Evolutionary conservation across 2,888 invertebrate species (phyloP), one percentile per base, ranked within the genome.

Genomic region (Pammene fasciana): DNA sequence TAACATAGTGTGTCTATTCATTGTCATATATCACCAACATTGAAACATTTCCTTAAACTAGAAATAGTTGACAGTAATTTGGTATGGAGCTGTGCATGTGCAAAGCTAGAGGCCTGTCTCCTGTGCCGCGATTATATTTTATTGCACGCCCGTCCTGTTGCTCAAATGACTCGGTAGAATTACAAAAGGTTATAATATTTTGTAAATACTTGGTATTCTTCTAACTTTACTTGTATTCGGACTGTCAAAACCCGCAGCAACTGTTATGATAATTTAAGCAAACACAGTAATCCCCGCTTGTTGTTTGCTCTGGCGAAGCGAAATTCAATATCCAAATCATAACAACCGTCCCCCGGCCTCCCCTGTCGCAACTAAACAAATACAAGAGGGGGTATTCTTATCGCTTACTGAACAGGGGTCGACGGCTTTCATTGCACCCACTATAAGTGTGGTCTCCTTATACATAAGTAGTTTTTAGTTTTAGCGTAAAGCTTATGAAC

Each of bases 241-340:
- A 16, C 36, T 48, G 61, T n/a, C 46, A 13, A 18, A 38, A 13
- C 18, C 50, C 36, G 13, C 8, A 4, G 26, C 45, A 8, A 43
- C 48, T 7, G 38, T 36, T 61, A 38, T 36, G 36, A 61, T 48
- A 36, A 61, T 38, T 61, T 48, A 61, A 61, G 14, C 61, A 41
- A 62, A 62, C 62, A 62, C 50, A 5, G 50, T 50, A 62, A 62
- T 52, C 50, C 61, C 11, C 59, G 41, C 41, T 9, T 26, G 48
- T 26, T 61, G 41, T 52, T 62, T 62, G 48, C 52, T 41, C 10
- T 38, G 0, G 36, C 50, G 36, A 68, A 56, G 26, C 50, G 64
- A 68, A 68, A 68, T 59, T 46, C 57, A 54, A 68, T 68, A 68
- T 65, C 68, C 52, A 45, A 68, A 68, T 68, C 68, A 65, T 68